These are phyloP conservation scores for Drosophila albomicans DNA, from an alignment of 1,140 invertebrate genomes.

Conservation along the genomic window DNA sequence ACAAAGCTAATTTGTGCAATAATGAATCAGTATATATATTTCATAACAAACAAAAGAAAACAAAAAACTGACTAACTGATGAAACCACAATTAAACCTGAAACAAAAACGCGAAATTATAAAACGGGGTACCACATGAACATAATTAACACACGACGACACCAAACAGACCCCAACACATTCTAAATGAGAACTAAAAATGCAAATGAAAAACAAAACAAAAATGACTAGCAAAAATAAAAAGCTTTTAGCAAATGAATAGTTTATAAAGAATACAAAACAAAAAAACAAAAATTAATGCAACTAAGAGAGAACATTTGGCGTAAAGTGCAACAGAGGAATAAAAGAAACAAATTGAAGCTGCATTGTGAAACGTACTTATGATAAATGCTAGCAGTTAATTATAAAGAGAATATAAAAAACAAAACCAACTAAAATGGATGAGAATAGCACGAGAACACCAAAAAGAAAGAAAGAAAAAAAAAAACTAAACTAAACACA, in stretches of 20 bases:
- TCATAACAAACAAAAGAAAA: slow-evolving; percentile 39
- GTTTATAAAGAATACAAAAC: slow-evolving; percentile 40
- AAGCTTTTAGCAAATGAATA: slow-evolving; percentile 65
- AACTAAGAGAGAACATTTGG: slow-evolving; percentile 9
- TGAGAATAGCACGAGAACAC: slow-evolving; percentile 32
- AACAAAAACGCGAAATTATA: slow-evolving; percentile 18
- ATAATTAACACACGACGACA: slow-evolving; percentile 29
- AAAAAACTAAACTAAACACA: slow-evolving; percentile 1
- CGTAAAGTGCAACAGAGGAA: slow-evolving; percentile 21
- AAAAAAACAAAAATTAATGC: slow-evolving; percentile 24
- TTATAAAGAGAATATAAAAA: slow-evolving; percentile 28
- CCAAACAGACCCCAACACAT: slow-evolving; percentile 30
- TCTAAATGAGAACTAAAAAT: slow-evolving; percentile 18
- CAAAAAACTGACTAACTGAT: slow-evolving; percentile 9
- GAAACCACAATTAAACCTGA: slow-evolving; percentile 33
- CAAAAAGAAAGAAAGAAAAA: slow-evolving; percentile 31
- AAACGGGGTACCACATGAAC: slow-evolving; percentile 12
- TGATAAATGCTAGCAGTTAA: slow-evolving; percentile 75
- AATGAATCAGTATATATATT: slow-evolving; percentile 49
- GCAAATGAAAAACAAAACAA: slow-evolving; percentile 36
- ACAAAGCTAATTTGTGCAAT: slow-evolving; percentile 33
- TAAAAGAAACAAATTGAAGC: slow-evolving; percentile 50
- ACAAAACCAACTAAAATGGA: slow-evolving; percentile 30
- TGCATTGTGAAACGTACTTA: slow-evolving; percentile 80
- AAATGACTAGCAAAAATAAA: slow-evolving; percentile 50